Conservation (phyloP, 2,888 invertebrate species). For the Thyatira batis region DNA sequence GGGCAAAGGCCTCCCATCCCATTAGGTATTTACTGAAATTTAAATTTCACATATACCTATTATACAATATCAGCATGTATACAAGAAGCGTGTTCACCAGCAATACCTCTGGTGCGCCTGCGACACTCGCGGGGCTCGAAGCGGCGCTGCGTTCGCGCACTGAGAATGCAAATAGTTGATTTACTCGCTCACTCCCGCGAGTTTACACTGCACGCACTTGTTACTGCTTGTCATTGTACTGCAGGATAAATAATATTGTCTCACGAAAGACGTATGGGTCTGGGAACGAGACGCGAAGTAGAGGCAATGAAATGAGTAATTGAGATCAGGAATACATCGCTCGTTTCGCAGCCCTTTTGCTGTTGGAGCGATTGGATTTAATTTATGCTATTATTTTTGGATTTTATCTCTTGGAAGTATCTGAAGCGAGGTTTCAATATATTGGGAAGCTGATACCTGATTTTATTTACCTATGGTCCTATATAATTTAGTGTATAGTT, state of each 20-base stretch:
- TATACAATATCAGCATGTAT: not conserved
- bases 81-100: not conserved
- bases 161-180: constrained; percentile 74
- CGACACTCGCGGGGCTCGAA: not conserved
- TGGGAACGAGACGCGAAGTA: constrained; percentile 45
- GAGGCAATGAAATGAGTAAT: constrained; percentile 67
- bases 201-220: constrained; percentile 45
- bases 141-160: constrained; percentile 19
- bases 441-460: no score
- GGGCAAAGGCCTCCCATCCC: no score
- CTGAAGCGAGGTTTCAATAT: not conserved
- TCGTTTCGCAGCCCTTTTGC: not conserved
- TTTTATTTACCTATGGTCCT: no score
- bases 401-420: not conserved
- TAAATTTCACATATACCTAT: no score
- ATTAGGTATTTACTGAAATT: no score
- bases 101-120: constrained; percentile 7
- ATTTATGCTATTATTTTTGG: not conserved
- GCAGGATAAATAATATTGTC: constrained; percentile 67
- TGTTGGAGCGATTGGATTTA: not conserved
- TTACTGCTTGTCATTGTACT: constrained; percentile 47
- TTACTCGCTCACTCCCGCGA: constrained; percentile 57
- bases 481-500: no score
- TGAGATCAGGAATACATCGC: constrained; percentile 50
- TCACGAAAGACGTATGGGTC: constrained; percentile 57